These are phyloP conservation scores for Nannobrachium achirus DNA, from an alignment of 2,113 vertebrate genomes.

Conservation along the genomic window DNA sequence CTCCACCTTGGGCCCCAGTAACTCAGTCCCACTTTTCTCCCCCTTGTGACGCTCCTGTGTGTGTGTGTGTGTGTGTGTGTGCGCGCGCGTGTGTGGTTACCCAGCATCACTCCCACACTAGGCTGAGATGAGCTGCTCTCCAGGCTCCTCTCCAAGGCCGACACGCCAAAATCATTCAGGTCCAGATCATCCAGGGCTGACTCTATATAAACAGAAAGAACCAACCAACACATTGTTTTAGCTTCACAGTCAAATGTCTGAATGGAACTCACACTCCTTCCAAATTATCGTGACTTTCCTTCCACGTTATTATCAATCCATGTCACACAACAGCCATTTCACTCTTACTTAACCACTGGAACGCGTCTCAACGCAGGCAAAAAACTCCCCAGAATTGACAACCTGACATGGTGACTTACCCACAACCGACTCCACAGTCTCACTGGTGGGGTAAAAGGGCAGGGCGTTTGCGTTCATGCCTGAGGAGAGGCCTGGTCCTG, in stretches of 20 bases:
- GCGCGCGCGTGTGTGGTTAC: slow-evolving; percentile 59
- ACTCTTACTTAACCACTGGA: too few relatives aligned
- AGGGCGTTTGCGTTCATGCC: slow-evolving; percentile 98
- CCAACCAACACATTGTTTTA: not conserved
- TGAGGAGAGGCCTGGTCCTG: slow-evolving; percentile 71
- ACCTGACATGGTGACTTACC: slow-evolving; percentile 76
- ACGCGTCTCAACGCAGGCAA: too few relatives aligned
- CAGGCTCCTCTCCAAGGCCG: slow-evolving; percentile 93
- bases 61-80: not conserved
- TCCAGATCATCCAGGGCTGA: slow-evolving; percentile 95
- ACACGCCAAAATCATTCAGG: slow-evolving; percentile 95
- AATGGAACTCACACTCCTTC: too few relatives aligned
- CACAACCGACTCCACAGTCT: slow-evolving; percentile 98
- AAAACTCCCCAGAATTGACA: too few relatives aligned
- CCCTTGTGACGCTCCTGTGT: too few relatives aligned
- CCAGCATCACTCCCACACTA: slow-evolving; percentile 88
- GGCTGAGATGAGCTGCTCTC: slow-evolving; percentile 86
- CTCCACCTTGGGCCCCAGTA: too few relatives aligned
- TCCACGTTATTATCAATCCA: too few relatives aligned
- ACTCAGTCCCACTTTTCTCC: too few relatives aligned
- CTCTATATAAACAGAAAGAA: slow-evolving; percentile 75
- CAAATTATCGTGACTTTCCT: too few relatives aligned
- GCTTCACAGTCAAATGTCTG: too few relatives aligned
- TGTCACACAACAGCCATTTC: too few relatives aligned
- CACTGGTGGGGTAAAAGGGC: slow-evolving; percentile 97